These are phyloP conservation scores for Chalcis sispes DNA, from an alignment of 2,888 invertebrate genomes.

Conservation along the genomic window DNA sequence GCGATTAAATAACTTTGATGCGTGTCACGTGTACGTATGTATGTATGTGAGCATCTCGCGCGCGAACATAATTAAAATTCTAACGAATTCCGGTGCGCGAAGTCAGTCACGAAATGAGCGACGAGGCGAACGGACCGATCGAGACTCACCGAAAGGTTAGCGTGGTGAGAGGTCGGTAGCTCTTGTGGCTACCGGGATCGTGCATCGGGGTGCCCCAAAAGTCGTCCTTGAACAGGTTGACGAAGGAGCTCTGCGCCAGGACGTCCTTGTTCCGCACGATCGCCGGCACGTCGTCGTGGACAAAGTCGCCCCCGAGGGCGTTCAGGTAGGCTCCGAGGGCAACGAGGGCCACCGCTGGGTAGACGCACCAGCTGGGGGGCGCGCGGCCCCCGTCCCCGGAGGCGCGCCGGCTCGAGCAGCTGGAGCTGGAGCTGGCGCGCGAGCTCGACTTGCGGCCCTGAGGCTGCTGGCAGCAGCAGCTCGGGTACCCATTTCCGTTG, in stretches of 20 bases:
- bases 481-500: conserved; percentile 29
- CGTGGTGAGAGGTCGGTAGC: conserved; percentile 89
- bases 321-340: conserved; percentile 85
- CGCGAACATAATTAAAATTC: no score
- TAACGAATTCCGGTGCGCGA: no score
- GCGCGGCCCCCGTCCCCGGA: conserved; percentile 74
- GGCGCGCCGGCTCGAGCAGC: conserved; percentile 22
- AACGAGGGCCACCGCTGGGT: conserved; percentile 81
- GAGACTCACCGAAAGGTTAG: conserved; percentile 89
- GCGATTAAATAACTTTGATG: no score
- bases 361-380: conserved; percentile 78
- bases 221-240: conserved; percentile 85
- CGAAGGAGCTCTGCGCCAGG: conserved; percentile 81
- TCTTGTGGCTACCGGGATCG: conserved; percentile 90
- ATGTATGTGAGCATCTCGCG: no score
- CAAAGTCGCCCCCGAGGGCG: conserved; percentile 87
- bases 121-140: no score
- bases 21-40: no score
- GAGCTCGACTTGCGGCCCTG: conserved; percentile 57
- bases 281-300: conserved; percentile 92
- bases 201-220: conserved; percentile 95
- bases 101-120: no score
- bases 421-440: conserved; percentile 53
- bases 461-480: conserved; percentile 29
- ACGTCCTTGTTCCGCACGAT: conserved; percentile 90